phyloP scores from a whole-genome alignment of 2,113 vertebrate genomes.

The Mustela lutreola region DNA sequence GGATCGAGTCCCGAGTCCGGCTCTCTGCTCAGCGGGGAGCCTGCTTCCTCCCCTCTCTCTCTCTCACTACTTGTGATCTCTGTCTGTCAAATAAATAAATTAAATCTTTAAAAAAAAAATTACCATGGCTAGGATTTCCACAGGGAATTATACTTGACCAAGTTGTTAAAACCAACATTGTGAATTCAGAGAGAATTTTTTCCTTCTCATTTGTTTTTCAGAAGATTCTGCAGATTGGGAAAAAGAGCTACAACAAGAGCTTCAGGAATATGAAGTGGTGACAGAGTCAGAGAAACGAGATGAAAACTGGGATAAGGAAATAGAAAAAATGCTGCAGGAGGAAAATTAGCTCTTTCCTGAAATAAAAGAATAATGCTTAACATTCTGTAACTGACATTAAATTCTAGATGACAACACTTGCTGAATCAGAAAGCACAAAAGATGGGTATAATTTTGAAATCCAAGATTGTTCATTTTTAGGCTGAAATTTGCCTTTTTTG shows the following conservation, averaged over 20 bases:
- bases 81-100: no score
- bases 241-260: slow-evolving; percentile 96
- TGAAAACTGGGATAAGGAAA: slow-evolving; percentile 97
- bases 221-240: slow-evolving; percentile 96
- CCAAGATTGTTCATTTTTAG: slow-evolving; percentile 51
- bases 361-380: slow-evolving; percentile 62
- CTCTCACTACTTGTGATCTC: no score
- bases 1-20: no score
- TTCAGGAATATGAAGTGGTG: slow-evolving; percentile 97
- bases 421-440: slow-evolving; percentile 74
- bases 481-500: slow-evolving; percentile 80
- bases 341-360: slow-evolving; percentile 87
- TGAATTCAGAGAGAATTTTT: slow-evolving; percentile 9
- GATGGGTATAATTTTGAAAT: slow-evolving; percentile 53
- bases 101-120: background rate
- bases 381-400: slow-evolving; percentile 76
- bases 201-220: slow-evolving; percentile 77
- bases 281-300: slow-evolving; percentile 93
- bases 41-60: no score
- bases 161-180: background rate
- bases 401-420: slow-evolving; percentile 53
- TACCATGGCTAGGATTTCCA: background rate
- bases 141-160: background rate
- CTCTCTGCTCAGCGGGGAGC: no score
- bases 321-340: slow-evolving; percentile 96